Base-by-base conservation (phyloP, 2,113 vertebrate genomes). In the Vulpes vulpes region DNA sequence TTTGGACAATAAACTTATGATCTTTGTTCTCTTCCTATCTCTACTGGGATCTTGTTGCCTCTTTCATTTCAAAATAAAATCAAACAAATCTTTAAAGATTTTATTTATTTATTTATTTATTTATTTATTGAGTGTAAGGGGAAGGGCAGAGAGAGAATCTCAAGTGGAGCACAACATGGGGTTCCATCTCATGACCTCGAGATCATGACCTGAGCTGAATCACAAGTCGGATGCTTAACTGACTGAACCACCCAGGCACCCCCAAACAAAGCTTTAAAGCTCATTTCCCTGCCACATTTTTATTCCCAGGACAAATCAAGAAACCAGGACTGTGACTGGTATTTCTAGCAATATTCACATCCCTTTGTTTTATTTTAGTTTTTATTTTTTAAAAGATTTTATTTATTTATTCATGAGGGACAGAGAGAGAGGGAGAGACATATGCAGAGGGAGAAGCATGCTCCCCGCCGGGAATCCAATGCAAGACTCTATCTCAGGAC, bases 31-130 rank as follows among this genome's bases (percentile, higher is more conserved):
- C 30, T 2, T 82, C 64, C 19, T 55, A 15, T 86, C 85, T 88
- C 91, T 43, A 62, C 17, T 74, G 76, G 69, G 43, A 71, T 85
- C 14, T 80, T 65, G 8, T 62, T 93, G 15, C 11, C 7, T 23
- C 27, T 91, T 96, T 93, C 16, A 59, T 57, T 97, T 57, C 19
- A 74, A 62, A 25, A 69, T 65, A 57, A 90, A 20, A 53, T 82
- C 35, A 82, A 81, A n/a, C 49, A 38, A 10, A 38, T 14, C 38
- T 95, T 73, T 84, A 55, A 60, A 74, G 69, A 35, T 69, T 69
- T 69, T 35, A 25, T 62, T 9, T 62, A 59, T 59, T 7, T 35
- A 25, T 62, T 9, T 25, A 59, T 60, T 8, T 22, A 60, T 60
- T 4, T 22, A 69, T 69, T 69, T n/a, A n/a, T 27, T 30, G 1